Conservation (phyloP, 2,888 invertebrate species). For the Apodemia hepburni region DNA sequence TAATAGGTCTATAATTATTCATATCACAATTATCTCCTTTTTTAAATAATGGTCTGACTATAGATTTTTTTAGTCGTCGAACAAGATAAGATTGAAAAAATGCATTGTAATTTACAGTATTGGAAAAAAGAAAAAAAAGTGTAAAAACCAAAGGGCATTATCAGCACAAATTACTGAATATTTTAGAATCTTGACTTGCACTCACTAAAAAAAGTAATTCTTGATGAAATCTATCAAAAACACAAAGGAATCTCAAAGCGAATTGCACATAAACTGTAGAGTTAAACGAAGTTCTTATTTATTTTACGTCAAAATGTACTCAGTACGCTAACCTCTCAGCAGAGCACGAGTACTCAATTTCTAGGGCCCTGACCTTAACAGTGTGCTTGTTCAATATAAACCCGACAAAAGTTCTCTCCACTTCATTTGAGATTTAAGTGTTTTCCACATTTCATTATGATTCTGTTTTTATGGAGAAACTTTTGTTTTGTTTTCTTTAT, state of each 20-base stretch:
- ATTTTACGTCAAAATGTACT: conserved; percentile 25
- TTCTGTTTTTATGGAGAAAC: conserved; percentile 1
- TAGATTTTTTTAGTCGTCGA: too few species aligned
- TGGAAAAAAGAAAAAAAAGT: too few species aligned
- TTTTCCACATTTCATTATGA: conserved; percentile 2
- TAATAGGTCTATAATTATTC: too few species aligned
- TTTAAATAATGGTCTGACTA: too few species aligned
- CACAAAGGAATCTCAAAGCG: not conserved
- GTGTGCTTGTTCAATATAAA: conserved; percentile 31
- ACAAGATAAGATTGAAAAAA: too few species aligned
- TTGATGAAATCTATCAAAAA: not conserved
- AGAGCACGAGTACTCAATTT: conserved; percentile 29
- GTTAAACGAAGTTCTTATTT: conserved; percentile 19
- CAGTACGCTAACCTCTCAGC: conserved; percentile 23
- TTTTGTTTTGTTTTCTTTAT: conserved; percentile 4
- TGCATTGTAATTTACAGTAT: too few species aligned
- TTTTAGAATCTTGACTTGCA: too few species aligned
- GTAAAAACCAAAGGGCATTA: too few species aligned
- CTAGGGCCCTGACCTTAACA: conserved; percentile 31
- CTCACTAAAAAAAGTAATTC: too few species aligned
- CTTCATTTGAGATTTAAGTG: conserved; percentile 22
- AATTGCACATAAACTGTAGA: not conserved
- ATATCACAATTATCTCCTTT: too few species aligned
- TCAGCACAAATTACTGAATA: too few species aligned
- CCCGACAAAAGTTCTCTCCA: conserved; percentile 29